These are phyloP conservation scores for Oxyteleia sp. DNA, from an alignment of 2,888 invertebrate genomes.

Conservation along the genomic window DNA sequence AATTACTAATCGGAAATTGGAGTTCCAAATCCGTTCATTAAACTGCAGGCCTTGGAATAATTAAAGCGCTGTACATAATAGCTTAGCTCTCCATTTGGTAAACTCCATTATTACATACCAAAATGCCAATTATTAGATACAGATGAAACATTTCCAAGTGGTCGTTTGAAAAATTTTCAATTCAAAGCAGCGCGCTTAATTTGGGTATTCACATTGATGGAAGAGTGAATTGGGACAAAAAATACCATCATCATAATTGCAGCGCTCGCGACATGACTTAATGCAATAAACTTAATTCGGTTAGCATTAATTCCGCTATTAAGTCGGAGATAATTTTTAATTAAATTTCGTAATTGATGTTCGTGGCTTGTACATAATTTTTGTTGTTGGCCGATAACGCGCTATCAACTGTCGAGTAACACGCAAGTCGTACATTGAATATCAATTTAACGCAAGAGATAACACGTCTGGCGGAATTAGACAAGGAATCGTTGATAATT, in stretches of 20 bases:
- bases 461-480: constrained; percentile 61
- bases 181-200: not conserved
- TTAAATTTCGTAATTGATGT: constrained; percentile 64
- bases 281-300: constrained; percentile 40
- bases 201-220: not conserved
- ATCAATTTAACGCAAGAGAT: constrained; percentile 70
- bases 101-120: constrained; percentile 21
- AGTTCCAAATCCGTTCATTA: too few species aligned
- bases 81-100: not conserved
- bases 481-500: constrained; percentile 75
- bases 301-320: constrained; percentile 23
- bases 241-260: not conserved
- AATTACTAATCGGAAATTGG: too few species aligned
- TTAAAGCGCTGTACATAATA: constrained; percentile 10
- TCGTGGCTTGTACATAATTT: constrained; percentile 57
- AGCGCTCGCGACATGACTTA: constrained; percentile 15
- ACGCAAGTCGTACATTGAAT: constrained; percentile 69
- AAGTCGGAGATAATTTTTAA: constrained; percentile 32
- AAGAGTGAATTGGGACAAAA: not conserved
- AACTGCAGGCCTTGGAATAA: constrained; percentile 14
- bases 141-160: constrained; percentile 8
- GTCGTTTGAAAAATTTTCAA: not conserved
- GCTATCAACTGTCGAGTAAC: constrained; percentile 61
- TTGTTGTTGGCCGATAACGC: constrained; percentile 61
- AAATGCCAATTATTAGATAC: constrained; percentile 14